Base-by-base conservation (phyloP, 2,797 vertebrate species). In the Coendou prehensilis region DNA sequence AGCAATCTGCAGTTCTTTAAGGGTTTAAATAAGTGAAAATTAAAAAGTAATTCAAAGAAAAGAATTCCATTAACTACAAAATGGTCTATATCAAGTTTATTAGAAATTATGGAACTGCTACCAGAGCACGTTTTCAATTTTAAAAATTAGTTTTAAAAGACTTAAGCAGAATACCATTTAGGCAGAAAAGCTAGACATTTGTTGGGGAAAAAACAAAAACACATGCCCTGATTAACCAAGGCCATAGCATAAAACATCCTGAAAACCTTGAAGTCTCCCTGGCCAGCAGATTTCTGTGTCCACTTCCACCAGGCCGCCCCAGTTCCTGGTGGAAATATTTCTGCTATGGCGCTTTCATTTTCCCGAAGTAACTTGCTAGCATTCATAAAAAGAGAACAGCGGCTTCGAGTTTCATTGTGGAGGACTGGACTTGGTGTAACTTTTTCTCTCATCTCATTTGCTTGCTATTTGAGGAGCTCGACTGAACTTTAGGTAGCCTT, bases 261-360 rank as follows among this genome's bases (percentile, higher is more conserved):
- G 83, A 87, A 64, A 76, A 80, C 71, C 54, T 14, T 0, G 0
- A 50, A 14, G 23, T 13, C 15, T 26, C 17, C 0, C 30, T 6
- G 8, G 15, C 45, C 47, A 6, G 85, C 1, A 50, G 37, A 0
- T 14, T 6, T 22, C 13, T 9, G 56, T 0, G 41, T 6, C 67
- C 14, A 0, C 0, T 3, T 20, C 30, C 67, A 15, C 18, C 13
- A 33, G 82, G 87, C 6, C 13, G 3, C 56, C 87, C 57, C 2
- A 3, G 26, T 15, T 97, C 6, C 1, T 52, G 9, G 1, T 2
- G 71, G 95, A 97, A 85, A 80, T 54, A 47, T 33, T 76, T 86
- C 71, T 69, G 1, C 0, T 0, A 0, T 5, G 33, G 84, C 56
- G 82, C 97, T 98, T 98, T 97, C 98, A 52, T 89, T 98, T 98